phyloP scores from a whole-genome alignment of 2,888 invertebrate species.

The Papilio elwesi region DNA sequence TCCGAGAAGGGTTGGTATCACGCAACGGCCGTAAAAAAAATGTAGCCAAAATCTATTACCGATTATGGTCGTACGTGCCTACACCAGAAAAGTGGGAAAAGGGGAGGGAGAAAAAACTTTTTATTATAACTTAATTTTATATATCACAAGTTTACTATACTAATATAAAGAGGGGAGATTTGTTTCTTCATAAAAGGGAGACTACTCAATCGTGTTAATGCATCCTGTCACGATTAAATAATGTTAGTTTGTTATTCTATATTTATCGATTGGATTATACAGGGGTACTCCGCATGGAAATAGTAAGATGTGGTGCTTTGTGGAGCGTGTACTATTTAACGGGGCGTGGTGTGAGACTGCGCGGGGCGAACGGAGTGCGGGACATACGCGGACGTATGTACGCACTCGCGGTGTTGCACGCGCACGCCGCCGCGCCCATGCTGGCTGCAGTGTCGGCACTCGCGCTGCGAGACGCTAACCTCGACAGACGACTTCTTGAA shows the following conservation, averaged over 20 bases:
- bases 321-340: constrained; percentile 59
- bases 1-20: no score
- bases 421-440: constrained; percentile 57
- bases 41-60: no score
- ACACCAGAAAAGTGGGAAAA: no score
- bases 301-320: constrained; percentile 54
- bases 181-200: background rate
- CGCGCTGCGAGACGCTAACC: constrained; percentile 47
- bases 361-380: constrained; percentile 47
- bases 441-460: constrained; percentile 51
- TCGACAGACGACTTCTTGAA: constrained; percentile 49
- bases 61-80: no score
- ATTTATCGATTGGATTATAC: background rate
- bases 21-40: no score
- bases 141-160: background rate
- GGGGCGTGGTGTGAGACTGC: constrained; percentile 45
- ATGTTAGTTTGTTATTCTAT: background rate
- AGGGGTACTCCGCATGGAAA: constrained; percentile 61
- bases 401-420: constrained; percentile 52
- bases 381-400: constrained; percentile 47
- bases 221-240: background rate
- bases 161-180: no score
- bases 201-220: no score
- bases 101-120: background rate
- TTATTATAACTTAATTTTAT: background rate